Base-by-base conservation (phyloP, 2,113 vertebrate genomes). In the Probosciger aterrimus region DNA sequence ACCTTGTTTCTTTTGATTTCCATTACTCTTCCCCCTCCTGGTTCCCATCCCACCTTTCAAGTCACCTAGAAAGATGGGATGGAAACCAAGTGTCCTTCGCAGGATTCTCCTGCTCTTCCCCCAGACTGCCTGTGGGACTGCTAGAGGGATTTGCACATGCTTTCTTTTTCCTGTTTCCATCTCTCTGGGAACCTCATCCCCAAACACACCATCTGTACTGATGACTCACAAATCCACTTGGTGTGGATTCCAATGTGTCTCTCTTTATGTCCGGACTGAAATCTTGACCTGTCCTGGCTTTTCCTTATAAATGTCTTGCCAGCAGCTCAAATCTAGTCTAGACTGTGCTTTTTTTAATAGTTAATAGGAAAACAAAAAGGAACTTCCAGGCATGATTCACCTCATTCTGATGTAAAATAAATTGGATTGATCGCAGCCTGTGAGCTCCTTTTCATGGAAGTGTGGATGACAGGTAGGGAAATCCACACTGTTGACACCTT, bases 231-330 rank as follows among this genome's bases (percentile, higher is more conserved):
- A 67, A 91, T 88, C 64, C 80, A 88, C 68, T 53, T 50, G 57
- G 33, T 24, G 14, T 24, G 57, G 22, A 59, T 84, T 93, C 87
- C 87, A 95, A 41, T 52, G 60, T 4, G 1, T 81, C 79, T 81
- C 50, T 76, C 33, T 37, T 49, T 91, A 79, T 77, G 75, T 63
- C 23, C 12, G 2, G 43, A 55, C 43, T 95, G 76, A 81, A 93
- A 68, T 82, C 70, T 85, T 91, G 84, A 91, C 88, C 91, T 68
- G 88, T 95, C 64, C 93, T 93, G 88, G 84, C 64, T 91, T 91
- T 52, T 85, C 59, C 47, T 71, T 47, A 25, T 8, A 35, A 9
- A 52, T 22, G 10, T 68, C 75, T 82, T 88, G 91, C 88, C 94
- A 93, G 69, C 68, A 88, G 59, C 30, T 63, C 80, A 85, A 85